Evolutionary conservation across 2,113 vertebrate species (phyloP).

Genomic region (Serinus canaria): DNA sequence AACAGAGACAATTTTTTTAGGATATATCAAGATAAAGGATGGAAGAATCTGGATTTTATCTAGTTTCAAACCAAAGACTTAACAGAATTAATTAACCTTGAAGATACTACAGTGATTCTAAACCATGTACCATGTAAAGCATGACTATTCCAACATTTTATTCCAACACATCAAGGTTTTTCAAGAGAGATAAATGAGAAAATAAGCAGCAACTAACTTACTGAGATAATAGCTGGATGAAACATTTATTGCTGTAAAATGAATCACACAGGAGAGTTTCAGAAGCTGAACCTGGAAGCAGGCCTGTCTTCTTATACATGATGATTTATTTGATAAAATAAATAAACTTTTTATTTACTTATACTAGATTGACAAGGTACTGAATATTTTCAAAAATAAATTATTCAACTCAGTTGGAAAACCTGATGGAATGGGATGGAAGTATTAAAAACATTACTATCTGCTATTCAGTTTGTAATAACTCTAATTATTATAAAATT

Average conservation of each 20-base stretch:
- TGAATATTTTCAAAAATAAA: not conserved
- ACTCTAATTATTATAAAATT: not conserved
- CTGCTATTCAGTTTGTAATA: not conserved
- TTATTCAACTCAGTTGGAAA: not conserved
- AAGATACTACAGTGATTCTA: not conserved
- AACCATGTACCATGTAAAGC: not conserved
- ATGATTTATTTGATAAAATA: not conserved
- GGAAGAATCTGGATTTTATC: not conserved
- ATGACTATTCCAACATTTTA: not conserved
- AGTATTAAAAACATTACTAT: not conserved
- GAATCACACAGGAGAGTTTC: not conserved
- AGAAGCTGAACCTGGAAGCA: not conserved
- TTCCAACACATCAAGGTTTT: not conserved
- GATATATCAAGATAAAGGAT: not conserved
- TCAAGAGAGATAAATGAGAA: not conserved
- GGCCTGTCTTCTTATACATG: not conserved
- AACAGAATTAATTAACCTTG: not conserved
- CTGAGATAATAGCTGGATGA: not conserved
- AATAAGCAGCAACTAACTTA: not conserved
- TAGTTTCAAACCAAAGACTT: not conserved
- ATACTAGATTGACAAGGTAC: not conserved
- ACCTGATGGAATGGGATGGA: not conserved
- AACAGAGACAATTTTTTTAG: not conserved
- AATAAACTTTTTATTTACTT: not conserved
- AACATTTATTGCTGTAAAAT: not conserved